Base-by-base conservation (phyloP, 2,888 invertebrate species). In the Biston stratarius region DNA sequence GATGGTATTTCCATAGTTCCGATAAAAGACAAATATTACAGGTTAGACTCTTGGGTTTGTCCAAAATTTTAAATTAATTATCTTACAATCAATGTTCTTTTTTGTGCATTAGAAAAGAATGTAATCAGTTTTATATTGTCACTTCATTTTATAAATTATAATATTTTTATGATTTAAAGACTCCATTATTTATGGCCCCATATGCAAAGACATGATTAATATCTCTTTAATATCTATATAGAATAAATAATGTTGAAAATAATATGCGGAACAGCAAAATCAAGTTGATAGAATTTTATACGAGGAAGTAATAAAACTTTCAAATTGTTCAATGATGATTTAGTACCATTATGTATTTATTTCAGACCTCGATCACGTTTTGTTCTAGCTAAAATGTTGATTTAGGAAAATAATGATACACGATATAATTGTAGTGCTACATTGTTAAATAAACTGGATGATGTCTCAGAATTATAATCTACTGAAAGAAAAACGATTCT, bases 1-100 rank as follows among this genome's bases (percentile, higher is more conserved):
- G 55, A 60, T 63, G 60, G 69, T 63, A 65, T 63, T 52, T 60
- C 63, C 63, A 60, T 15, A 40, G 33, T 65, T 62, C 10, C 34
- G 38, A 51, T 51, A 40, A 44, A 6, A 51, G n/a, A 44, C 12
- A 38, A 58, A 63, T 42, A 62, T 47, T 63, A 51, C 42, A 42
- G 48, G 59, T 24, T 38, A 51, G 49, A 24, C 24, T 52, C 48
- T 52, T 62, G 57, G 69, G 59, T 58, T 59, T 67, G 68, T 56
- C 66, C 69, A 55, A 64, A 42, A 55, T 44, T 42, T 42, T 49
- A 36, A 60, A 61, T 44, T 63, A 12, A 70, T 70, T 61, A 34
- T 12, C 14, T 45, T 42, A 45, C 36, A 9, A 48, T 0, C 12
- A 15, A 12, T 40, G 33, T 61, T 61, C 34, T 33, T 45, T 48